Conservation (phyloP, 2,797 vertebrate genomes). For the Pagetopsis macropterus region DNA sequence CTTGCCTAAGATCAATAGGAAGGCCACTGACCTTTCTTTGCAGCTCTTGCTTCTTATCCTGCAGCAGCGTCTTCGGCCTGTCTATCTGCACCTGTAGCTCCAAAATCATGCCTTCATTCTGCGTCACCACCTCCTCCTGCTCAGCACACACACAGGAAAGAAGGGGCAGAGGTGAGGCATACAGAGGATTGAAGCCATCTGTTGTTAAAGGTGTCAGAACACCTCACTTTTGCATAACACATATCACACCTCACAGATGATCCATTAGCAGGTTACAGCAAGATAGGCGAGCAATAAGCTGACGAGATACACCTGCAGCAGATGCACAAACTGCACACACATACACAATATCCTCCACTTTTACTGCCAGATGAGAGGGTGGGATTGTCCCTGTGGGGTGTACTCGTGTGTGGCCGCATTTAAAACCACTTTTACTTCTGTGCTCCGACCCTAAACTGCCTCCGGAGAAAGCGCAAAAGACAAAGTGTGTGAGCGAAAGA, state of each 20-base stretch:
- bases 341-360: conserved; percentile 49
- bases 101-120: conserved; percentile 70
- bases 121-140: conserved; percentile 65
- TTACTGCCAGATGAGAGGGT: conserved; percentile 57
- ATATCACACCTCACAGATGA: conserved; percentile 84
- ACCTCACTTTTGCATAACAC: conserved; percentile 83
- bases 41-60: conserved; percentile 59
- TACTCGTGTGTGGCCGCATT: conserved; percentile 57
- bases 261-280: conserved; percentile 83
- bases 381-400: conserved; percentile 51
- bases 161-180: conserved; percentile 64
- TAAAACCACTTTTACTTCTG: conserved; percentile 64
- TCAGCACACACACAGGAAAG: conserved; percentile 49
- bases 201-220: conserved; percentile 82
- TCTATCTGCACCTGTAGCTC: conserved; percentile 75
- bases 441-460: conserved; percentile 46
- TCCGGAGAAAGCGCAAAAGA: conserved; percentile 54
- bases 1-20: conserved; percentile 33
- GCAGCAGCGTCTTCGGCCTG: conserved; percentile 54
- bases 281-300: conserved; percentile 71
- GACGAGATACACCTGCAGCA: conserved; percentile 58
- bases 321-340: conserved; percentile 39
- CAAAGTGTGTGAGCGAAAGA: conserved; percentile 47
- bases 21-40: conserved; percentile 67
- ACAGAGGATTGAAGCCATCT: conserved; percentile 70